These are phyloP conservation scores for Phylloscopus trochiloides DNA, from an alignment of 2,113 vertebrate species.

Conservation along the genomic window DNA sequence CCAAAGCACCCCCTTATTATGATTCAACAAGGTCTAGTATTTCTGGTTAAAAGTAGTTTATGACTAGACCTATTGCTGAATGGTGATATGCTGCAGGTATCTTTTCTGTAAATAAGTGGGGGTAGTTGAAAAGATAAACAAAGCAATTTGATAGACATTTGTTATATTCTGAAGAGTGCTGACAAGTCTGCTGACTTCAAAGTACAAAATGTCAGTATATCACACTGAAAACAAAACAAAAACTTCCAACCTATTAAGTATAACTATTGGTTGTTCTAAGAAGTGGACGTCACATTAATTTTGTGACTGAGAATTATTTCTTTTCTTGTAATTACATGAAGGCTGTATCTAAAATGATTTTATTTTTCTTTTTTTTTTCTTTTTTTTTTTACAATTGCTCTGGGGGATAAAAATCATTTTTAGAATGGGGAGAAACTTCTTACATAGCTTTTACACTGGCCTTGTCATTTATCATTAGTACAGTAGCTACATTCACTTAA, in stretches of 20 bases:
- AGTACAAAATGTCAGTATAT: not conserved
- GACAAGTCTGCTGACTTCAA: not conserved
- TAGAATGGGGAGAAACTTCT: not conserved
- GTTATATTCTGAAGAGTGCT: not conserved
- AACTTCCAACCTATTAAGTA: fast-evolving
- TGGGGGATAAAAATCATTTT: fast-evolving
- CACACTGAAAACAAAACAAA: not conserved
- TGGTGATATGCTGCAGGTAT: not conserved
- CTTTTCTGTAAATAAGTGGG: not conserved
- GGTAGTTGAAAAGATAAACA: not conserved
- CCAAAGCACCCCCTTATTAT: not conserved
- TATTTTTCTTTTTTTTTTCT: too few relatives aligned
- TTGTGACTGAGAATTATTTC: not conserved
- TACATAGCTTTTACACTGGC: not conserved
- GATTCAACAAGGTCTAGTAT: not conserved
- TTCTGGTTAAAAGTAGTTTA: not conserved
- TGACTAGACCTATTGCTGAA: not conserved
- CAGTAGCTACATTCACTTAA: not conserved
- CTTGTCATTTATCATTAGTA: not conserved
- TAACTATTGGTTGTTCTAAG: not conserved
- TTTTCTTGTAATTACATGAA: not conserved
- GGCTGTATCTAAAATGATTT: not conserved
- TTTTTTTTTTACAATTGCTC: not conserved
- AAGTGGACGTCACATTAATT: not conserved
- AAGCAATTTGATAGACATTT: not conserved